Base-by-base conservation (phyloP, 2,888 invertebrate species). In the Andricus curvator region DNA sequence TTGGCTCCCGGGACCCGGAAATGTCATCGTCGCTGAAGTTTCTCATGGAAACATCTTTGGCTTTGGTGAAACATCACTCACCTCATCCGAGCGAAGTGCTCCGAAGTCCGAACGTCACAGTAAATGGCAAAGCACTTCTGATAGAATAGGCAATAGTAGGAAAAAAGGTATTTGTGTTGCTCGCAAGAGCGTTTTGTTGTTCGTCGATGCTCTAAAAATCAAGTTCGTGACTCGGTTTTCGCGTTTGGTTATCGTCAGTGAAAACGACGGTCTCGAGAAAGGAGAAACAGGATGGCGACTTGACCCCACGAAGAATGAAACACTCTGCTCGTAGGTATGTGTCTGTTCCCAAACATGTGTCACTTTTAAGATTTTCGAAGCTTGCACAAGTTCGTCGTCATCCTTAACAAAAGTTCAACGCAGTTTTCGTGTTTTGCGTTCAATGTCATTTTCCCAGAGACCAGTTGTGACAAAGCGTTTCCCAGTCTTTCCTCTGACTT, bases 271-370 rank as follows among this genome's bases (percentile, higher is more conserved):
- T 86, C 82, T 85, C 78, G n/a, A 60, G n/a, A 60, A 60, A 60
- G 60, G 25, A 80, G 81, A 86, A 86, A 88, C 86, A 88, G 89
- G 88, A 91, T 91, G 91, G 89, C 90, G 88, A 91, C 89, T 88
- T 91, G 91, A 91, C 90, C 90, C 89, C 86, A 82, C 87, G 86
- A 90, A 90, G 89, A 90, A 91, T 91, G 91, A 90, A 90, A 89
- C 88, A 89, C 90, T 88, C 87, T 88, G 84, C 88, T 86, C 88
- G 88, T 90, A 90, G 90, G 91, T 91, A 90, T 79, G 89, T 86
- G 81, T 70, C n/a, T 22, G 6, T 77, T 80, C 44, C 25, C 74
- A 67, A 65, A 33, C 76, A 33, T 76, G 64, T 80, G 74, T 77
- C 62, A 65, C 20, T 77, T 77, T 37, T 64, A 17, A 64, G 62